Percentiles rank a stretch among this genome's conserved stretches.
These are phyloP conservation scores for Elachura formosa DNA, from an alignment of 2,113 vertebrate genomes.

Conservation along the genomic window DNA sequence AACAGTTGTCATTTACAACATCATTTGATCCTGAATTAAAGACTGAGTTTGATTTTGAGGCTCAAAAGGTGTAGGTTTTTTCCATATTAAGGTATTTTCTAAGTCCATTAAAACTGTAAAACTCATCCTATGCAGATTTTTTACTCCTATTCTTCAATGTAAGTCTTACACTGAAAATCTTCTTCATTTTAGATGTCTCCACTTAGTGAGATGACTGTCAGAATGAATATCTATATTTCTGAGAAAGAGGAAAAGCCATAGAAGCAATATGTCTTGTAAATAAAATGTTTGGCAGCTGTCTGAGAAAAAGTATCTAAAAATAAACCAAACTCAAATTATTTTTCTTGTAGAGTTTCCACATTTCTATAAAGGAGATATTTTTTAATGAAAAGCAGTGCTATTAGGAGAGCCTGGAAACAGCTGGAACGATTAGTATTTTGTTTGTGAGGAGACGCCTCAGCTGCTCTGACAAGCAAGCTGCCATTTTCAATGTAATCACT, in stretches of 20 bases:
- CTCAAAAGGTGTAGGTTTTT: background rate
- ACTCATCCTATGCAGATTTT: background rate
- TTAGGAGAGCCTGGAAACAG: constrained; percentile 20
- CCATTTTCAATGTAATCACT: constrained; percentile 46
- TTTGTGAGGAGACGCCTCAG: background rate
- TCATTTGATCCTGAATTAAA: background rate
- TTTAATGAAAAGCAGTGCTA: background rate
- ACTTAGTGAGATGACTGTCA: background rate
- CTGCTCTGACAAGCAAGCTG: constrained; percentile 15
- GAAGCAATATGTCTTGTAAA: background rate
- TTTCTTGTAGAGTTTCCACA: background rate
- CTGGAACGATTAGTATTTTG: background rate
- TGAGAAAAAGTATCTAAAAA: background rate
- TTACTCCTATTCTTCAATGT: background rate
- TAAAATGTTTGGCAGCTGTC: background rate
- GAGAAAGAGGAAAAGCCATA: background rate
- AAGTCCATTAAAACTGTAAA: background rate
- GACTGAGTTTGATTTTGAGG: background rate
- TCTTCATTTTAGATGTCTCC: background rate
- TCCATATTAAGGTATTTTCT: background rate
- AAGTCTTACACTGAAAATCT: background rate
- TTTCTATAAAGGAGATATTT: background rate
- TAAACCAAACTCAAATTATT: background rate
- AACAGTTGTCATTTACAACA: background rate
- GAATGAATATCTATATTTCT: background rate